These are phyloP conservation scores for Pharmacophagus antenor DNA, from an alignment of 2,888 invertebrate species.

Conservation along the genomic window DNA sequence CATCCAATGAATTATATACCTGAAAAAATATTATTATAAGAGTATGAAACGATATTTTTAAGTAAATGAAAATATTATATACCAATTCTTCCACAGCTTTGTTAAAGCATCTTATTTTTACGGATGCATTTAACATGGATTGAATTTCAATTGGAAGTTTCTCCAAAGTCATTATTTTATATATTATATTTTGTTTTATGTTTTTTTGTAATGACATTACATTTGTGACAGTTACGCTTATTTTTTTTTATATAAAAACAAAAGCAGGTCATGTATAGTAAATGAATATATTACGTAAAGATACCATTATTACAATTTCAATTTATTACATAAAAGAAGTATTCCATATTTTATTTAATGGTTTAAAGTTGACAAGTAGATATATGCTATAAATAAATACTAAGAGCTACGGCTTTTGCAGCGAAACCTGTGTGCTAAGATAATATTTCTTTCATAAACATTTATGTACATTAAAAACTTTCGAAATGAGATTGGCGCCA, in stretches of 20 bases:
- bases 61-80: conserved; percentile 24
- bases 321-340: neutral
- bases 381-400: neutral
- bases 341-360: no score
- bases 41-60: conserved; percentile 5
- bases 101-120: conserved; percentile 76
- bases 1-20: conserved; percentile 87
- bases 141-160: conserved; percentile 68
- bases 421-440: no score
- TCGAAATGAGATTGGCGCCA: neutral
- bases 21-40: conserved; percentile 46
- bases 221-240: neutral
- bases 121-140: conserved; percentile 78
- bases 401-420: neutral
- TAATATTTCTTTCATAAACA: neutral
- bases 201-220: no score
- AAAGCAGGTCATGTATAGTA: neutral
- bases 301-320: neutral
- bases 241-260: conserved; percentile 1
- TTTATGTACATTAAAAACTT: neutral
- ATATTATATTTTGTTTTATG: neutral
- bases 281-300: neutral
- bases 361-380: neutral
- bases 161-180: conserved; percentile 52
- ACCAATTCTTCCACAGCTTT: conserved; percentile 85